phyloP scores from a whole-genome alignment of 2,888 invertebrate genomes.

The Amiota minor region DNA sequence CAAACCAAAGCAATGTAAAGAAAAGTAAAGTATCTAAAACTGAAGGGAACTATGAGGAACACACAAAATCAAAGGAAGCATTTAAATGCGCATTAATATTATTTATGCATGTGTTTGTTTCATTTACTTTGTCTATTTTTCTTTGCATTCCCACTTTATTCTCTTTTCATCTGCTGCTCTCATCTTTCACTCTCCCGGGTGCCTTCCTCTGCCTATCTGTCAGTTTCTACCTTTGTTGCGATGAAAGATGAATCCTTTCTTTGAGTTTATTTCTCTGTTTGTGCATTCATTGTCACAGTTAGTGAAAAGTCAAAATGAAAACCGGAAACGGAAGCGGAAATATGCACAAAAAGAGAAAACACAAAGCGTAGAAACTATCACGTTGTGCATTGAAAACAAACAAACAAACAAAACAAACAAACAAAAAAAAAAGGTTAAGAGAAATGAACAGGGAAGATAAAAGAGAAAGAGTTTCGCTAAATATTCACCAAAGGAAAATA shows the following conservation, averaged over 20 bases:
- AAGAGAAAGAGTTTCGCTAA: too few species aligned
- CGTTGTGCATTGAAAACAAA: conserved; percentile 21
- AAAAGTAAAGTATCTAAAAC: neutral
- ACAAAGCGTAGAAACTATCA: conserved; percentile 37
- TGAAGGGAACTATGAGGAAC: neutral
- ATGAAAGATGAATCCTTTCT: neutral
- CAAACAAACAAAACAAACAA: conserved; percentile 21
- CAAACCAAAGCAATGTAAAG: neutral
- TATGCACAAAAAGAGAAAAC: conserved; percentile 15
- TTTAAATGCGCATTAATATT: conserved; percentile 24
- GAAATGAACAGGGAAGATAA: neutral
- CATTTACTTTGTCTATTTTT: neutral
- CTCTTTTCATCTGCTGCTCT: neutral
- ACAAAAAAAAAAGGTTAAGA: neutral
- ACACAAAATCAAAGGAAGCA: conserved; percentile 2
- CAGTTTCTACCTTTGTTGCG: neutral
- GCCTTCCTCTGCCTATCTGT: neutral
- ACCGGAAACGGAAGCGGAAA: conserved; percentile 38
- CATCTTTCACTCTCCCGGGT: too few species aligned
- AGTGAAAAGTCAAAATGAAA: conserved; percentile 12
- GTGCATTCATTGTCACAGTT: too few species aligned
- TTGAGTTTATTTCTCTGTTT: too few species aligned
- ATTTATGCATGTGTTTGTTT: conserved; percentile 20
- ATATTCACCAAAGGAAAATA: too few species aligned
- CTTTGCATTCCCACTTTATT: neutral